Conservation (phyloP, 2,888 invertebrate species). For the Drosophila imparisetae region DNA sequence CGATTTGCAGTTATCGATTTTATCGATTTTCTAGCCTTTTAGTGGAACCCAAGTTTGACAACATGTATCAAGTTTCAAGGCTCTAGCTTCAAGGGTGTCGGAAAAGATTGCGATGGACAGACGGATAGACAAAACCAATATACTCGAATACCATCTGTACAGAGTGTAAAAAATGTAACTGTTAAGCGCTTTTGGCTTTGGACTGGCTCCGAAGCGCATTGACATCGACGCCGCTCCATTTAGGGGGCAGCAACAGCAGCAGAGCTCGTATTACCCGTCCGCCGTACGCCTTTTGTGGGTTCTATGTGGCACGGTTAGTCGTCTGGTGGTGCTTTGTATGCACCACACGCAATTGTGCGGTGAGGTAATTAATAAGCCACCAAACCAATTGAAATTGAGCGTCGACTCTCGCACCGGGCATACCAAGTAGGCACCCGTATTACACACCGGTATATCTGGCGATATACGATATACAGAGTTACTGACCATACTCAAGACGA, state of each 20-base stretch:
- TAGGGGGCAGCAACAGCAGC: slow-evolving; percentile 49
- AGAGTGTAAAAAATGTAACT: slow-evolving; percentile 21
- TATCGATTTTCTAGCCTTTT: not conserved
- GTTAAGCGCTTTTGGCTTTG: slow-evolving; percentile 46
- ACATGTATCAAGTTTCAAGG: not conserved
- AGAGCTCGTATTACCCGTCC: slow-evolving; percentile 50
- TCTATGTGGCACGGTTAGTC: slow-evolving; percentile 59
- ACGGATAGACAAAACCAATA: not conserved
- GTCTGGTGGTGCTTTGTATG: slow-evolving; percentile 53
- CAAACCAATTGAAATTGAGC: slow-evolving; percentile 72
- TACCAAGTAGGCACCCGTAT: slow-evolving; percentile 62
- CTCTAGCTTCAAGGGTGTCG: too few relatives aligned
- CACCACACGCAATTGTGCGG: slow-evolving; percentile 72
- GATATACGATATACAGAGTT: slow-evolving; percentile 45
- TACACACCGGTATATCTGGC: not conserved
- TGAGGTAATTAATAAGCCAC: slow-evolving; percentile 79
- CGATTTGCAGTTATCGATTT: not conserved
- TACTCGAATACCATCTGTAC: not conserved
- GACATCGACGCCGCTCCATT: slow-evolving; percentile 73
- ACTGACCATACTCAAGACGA: slow-evolving; percentile 76
- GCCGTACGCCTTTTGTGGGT: slow-evolving; percentile 69
- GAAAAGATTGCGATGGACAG: not conserved
- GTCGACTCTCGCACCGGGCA: slow-evolving; percentile 65
- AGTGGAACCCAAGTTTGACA: not conserved
- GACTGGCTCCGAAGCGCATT: slow-evolving; percentile 58